Evolutionary conservation across 2,888 invertebrate genomes (phyloP), one percentile per base, ranked within the genome.

Genomic region (Drosophila algonquin): DNA sequence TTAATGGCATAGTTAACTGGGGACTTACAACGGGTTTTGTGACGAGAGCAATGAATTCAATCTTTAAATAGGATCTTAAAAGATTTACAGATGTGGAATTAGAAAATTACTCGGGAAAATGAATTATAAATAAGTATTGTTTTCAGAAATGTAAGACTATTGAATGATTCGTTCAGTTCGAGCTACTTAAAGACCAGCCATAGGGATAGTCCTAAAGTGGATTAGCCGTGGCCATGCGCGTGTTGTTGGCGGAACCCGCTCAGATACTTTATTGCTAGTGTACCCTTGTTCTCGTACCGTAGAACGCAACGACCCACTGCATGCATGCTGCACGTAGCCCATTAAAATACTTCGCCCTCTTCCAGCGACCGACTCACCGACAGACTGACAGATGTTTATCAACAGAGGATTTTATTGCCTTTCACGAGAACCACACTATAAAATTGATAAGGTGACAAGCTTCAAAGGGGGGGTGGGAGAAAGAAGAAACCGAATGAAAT

Each of bases 371-470:
- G 51, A 52, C 70, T 40, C 48, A 44, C 56, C 45, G 67, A 64
- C 63, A 55, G 69, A 56, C 60, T 77, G 80, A 79, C 87, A 76
- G 83, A 84, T 84, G 80, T 71, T 85, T 84, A 85, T 84, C 83
- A 75, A 74, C 74, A 53, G 59, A 59, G 76, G 70, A 74, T 80
- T 87, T 84, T 86, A 84, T 78, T 60, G 72, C 86, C 64, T 82
- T 84, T 84, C 86, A 63, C 71, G 73, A 75, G 83, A 86, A 80
- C 74, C 81, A 78, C 72, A 82, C 80, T 76, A 82, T 80, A 74
- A 87, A 87, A 86, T 70, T 85, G 86, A 85, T 83, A 81, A 73
- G 75, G 70, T 76, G 79, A 61, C 62, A 68, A 74, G 50, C 45
- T 53, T 30, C 40, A 30, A 30, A 27, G 24, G n/a, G 10, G 48